Percentiles rank a stretch among this genome's conserved stretches.
phyloP scores from a whole-genome alignment of 2,113 vertebrate genomes.

The Myrmecophaga tridactyla region DNA sequence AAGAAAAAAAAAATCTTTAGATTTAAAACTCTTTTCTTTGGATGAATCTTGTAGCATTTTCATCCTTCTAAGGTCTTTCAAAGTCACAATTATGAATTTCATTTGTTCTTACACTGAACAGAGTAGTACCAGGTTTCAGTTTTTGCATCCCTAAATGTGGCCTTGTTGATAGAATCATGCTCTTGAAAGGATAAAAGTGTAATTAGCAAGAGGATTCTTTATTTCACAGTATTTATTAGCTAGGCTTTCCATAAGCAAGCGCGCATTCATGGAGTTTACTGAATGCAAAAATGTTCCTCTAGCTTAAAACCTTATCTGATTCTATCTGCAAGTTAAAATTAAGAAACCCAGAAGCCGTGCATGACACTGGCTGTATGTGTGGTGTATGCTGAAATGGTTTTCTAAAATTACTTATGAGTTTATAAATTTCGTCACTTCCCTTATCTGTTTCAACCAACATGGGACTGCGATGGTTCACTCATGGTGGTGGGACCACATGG shows the following conservation, averaged over 20 bases:
- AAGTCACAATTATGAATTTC: background rate
- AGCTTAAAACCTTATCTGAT: background rate
- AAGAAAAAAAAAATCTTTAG: background rate
- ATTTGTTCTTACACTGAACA: background rate
- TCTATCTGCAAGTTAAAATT: background rate
- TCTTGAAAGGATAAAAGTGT: background rate
- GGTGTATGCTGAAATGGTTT: background rate
- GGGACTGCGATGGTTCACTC: rapidly evolving
- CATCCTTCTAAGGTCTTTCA: background rate
- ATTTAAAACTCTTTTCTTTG: background rate
- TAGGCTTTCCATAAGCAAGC: background rate
- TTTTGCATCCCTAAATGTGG: background rate
- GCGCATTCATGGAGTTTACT: background rate
- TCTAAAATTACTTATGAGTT: background rate
- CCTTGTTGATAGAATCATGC: background rate
- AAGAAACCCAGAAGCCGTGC: background rate
- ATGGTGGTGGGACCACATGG: background rate
- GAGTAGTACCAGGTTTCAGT: background rate
- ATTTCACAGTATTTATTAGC: background rate
- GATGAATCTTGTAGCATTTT: background rate
- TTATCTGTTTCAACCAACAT: background rate
- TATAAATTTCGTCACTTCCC: background rate
- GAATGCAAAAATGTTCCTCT: background rate
- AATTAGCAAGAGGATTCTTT: background rate
- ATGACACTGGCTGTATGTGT: background rate